Evolutionary conservation across 2,888 invertebrate genomes (phyloP).

Genomic region (Conops quadrifasciatus): DNA sequence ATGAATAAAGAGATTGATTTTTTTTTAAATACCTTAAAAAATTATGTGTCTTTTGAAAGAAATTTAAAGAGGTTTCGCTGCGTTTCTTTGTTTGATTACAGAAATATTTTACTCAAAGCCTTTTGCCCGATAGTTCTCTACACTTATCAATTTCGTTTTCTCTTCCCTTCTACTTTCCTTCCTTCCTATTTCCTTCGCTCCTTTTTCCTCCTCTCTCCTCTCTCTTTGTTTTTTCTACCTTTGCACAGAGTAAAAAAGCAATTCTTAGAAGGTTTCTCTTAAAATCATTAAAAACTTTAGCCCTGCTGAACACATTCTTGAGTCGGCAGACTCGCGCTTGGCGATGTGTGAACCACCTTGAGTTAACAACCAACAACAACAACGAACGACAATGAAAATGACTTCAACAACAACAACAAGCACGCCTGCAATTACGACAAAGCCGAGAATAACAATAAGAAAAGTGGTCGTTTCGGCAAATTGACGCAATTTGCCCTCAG

Average conservation of each 20-base stretch:
- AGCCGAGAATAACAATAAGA: conserved; percentile 22
- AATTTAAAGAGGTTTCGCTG: too few species aligned
- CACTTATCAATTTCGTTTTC: not conserved
- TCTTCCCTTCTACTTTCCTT: too few species aligned
- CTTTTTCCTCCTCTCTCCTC: not conserved
- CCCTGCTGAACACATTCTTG: not conserved
- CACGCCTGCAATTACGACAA: conserved; percentile 32
- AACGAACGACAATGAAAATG: conserved; percentile 20
- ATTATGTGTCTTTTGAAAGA: too few species aligned
- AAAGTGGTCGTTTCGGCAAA: conserved; percentile 38
- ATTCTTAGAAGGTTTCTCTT: not conserved
- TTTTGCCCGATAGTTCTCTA: too few species aligned
- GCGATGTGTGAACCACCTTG: conserved; percentile 22
- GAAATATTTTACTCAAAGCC: too few species aligned
- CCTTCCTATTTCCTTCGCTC: not conserved
- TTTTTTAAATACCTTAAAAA: conserved; percentile 16
- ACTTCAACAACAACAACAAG: conserved; percentile 36
- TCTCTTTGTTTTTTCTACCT: not conserved
- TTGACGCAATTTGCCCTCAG: conserved; percentile 37
- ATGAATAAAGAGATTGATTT: conserved; percentile 16
- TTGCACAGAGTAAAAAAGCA: not conserved
- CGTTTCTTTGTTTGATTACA: not conserved
- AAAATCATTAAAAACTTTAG: conserved; percentile 30
- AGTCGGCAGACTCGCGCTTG: not conserved
- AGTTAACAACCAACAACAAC: not conserved